A percentile compares a stretch with the other conserved stretches of the same genome.
Conservation (phyloP, 2,888 invertebrate species). For the Diplolepis rosae region DNA sequence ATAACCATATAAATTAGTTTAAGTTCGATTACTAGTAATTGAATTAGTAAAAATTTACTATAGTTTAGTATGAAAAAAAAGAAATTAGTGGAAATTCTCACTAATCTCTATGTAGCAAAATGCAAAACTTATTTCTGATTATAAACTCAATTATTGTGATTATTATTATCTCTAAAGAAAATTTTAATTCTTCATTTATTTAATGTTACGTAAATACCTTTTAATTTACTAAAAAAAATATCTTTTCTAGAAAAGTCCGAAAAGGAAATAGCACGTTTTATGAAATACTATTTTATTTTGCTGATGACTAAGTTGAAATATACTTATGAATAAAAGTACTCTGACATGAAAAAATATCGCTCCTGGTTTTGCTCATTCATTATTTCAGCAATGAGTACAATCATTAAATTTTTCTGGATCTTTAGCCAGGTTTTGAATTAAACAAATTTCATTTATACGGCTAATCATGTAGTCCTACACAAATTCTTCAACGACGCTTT, state of each 20-base stretch:
- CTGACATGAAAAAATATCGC: background rate
- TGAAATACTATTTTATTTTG: background rate
- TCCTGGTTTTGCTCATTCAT: background rate
- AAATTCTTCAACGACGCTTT: constrained; percentile 22
- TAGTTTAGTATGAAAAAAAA: too few relatives aligned
- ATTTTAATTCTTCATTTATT: too few relatives aligned
- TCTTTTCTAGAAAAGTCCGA: background rate
- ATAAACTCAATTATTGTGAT: too few relatives aligned
- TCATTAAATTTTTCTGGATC: constrained; percentile 52
- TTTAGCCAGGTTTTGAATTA: constrained; percentile 39
- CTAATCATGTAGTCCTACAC: constrained; percentile 21
- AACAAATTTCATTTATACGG: background rate
- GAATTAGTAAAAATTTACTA: too few relatives aligned
- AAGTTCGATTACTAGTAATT: too few relatives aligned
- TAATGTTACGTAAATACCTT: too few relatives aligned
- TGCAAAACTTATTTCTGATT: too few relatives aligned
- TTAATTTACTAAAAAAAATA: background rate
- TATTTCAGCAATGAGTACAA: constrained; percentile 35
- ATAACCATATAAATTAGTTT: too few relatives aligned
- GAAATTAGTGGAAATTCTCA: too few relatives aligned
- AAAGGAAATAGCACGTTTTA: background rate
- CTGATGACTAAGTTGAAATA: background rate
- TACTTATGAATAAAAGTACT: background rate
- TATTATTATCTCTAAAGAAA: too few relatives aligned
- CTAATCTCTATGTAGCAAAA: too few relatives aligned